These are phyloP conservation scores for Lucilia cuprina DNA, from an alignment of 1,140 invertebrate genomes.

Conservation along the genomic window DNA sequence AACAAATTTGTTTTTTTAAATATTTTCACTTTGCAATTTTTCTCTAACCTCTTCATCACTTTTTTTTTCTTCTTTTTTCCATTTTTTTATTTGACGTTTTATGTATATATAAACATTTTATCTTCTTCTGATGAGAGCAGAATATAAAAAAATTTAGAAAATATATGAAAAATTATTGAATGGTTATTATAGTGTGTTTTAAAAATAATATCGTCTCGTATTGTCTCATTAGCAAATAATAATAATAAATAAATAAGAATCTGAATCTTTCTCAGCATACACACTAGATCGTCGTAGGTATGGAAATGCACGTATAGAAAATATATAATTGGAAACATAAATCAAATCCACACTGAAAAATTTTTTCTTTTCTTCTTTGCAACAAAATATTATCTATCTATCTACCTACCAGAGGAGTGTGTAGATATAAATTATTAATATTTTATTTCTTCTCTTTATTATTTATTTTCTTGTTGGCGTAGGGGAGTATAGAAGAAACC, in stretches of 20 bases:
- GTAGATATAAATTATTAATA: conserved; percentile 33
- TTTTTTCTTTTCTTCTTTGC: conserved; percentile 1
- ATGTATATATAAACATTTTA: conserved; percentile 35
- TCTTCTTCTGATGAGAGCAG: conserved; percentile 11
- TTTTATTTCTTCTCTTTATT: conserved; percentile 27
- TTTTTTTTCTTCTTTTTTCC: conserved; percentile 16
- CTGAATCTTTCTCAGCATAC: background rate
- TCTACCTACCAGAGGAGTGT: background rate
- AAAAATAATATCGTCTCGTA: conserved; percentile 29
- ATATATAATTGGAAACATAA: conserved; percentile 15
- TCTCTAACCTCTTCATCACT: conserved; percentile 29
- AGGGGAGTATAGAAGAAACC: conserved; percentile 1
- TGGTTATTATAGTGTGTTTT: background rate
- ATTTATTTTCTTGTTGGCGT: conserved; percentile 32
- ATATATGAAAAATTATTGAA: conserved; percentile 25
- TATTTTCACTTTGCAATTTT: conserved; percentile 20
- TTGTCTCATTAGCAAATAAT: background rate
- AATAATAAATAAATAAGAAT: too few relatives aligned
- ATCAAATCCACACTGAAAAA: conserved; percentile 22
- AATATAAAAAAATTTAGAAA: background rate
- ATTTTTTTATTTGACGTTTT: conserved; percentile 23
- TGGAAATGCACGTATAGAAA: background rate
- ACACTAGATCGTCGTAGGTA: background rate
- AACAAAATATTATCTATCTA: conserved; percentile 14
- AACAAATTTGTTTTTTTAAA: conserved; percentile 1